Evolutionary conservation across 2,113 vertebrate species (phyloP).

Genomic region (Pica pica): DNA sequence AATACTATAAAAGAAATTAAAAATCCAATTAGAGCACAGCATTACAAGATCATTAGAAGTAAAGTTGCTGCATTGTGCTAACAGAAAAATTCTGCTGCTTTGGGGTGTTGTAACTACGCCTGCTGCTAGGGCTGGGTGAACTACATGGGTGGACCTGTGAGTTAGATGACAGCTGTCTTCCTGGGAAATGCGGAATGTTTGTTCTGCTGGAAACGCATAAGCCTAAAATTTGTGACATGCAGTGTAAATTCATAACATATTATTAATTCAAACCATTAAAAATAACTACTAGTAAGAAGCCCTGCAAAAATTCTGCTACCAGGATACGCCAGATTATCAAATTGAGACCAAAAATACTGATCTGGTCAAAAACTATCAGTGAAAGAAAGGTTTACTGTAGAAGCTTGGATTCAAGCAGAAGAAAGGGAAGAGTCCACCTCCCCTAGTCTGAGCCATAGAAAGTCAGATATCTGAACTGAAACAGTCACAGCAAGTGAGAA

Average conservation of each 20-base stretch:
- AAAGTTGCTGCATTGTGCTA: neutral
- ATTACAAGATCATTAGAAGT: neutral
- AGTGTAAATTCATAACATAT: neutral
- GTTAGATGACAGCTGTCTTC: neutral
- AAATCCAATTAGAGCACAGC: slow-evolving; percentile 22
- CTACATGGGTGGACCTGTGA: neutral
- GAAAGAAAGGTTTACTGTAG: neutral
- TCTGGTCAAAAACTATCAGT: neutral
- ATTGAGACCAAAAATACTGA: neutral
- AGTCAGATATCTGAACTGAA: neutral
- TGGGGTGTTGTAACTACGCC: neutral
- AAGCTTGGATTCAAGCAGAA: neutral
- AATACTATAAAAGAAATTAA: slow-evolving; percentile 25
- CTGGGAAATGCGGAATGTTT: neutral
- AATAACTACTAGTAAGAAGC: neutral
- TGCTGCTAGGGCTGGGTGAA: neutral
- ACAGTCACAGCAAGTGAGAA: neutral
- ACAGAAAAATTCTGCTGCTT: neutral
- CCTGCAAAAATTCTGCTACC: neutral
- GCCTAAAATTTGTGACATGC: neutral
- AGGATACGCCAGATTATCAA: neutral
- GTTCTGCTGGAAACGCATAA: neutral
- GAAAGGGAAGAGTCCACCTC: neutral
- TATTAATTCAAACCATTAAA: neutral
- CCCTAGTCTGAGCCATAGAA: accelerated